Conservation (phyloP, 2,888 invertebrate genomes). For the Amaurobius ferox region DNA sequence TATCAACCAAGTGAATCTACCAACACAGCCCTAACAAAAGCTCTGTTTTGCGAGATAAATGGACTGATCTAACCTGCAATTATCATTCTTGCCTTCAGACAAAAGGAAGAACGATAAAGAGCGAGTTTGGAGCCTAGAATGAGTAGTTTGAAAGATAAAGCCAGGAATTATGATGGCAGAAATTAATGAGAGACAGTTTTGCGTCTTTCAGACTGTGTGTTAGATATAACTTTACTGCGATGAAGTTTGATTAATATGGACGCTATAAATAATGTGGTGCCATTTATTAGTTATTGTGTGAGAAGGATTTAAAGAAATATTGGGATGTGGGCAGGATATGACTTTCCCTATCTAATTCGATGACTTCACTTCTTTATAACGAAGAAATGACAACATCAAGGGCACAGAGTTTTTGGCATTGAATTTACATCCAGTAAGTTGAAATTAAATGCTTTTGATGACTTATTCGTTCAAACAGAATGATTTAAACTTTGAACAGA, state of each 20-base stretch:
- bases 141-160: slow-evolving; percentile 2
- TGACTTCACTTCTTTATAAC: too few relatives aligned
- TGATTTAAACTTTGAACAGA: too few relatives aligned
- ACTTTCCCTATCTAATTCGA: too few relatives aligned
- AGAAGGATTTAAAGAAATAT: too few relatives aligned
- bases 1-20: neutral
- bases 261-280: neutral
- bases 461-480: too few relatives aligned
- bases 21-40: neutral
- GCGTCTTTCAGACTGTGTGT: neutral
- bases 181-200: neutral
- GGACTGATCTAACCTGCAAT: slow-evolving; percentile 11
- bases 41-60: slow-evolving; percentile 7
- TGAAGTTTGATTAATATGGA: neutral
- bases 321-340: too few relatives aligned
- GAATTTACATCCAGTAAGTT: too few relatives aligned
- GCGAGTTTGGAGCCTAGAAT: neutral
- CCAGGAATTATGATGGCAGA: neutral
- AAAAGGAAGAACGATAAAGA: neutral
- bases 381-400: too few relatives aligned
- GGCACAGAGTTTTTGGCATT: too few relatives aligned
- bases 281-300: neutral
- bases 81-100: neutral
- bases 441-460: too few relatives aligned
- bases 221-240: neutral